Evolutionary conservation across 2,888 invertebrate genomes (phyloP).

Genomic region (Corbicula japonica): DNA sequence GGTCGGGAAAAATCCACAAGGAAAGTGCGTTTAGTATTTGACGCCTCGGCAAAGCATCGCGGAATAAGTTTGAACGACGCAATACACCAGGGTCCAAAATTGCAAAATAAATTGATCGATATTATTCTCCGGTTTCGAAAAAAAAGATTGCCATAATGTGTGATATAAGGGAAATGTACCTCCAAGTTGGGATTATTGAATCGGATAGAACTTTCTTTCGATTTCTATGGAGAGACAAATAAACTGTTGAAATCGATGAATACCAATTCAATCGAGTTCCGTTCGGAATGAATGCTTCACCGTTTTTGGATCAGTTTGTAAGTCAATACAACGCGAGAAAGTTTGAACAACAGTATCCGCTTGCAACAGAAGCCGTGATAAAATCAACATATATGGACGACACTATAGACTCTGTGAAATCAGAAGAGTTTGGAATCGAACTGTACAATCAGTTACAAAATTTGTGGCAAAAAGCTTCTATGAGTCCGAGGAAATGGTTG

Average conservation of each 20-base stretch:
- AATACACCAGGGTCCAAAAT: conserved; percentile 63
- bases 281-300: conserved; percentile 69
- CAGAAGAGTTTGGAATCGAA: conserved; percentile 34
- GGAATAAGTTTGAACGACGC: conserved; percentile 53
- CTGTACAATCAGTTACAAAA: conserved; percentile 50
- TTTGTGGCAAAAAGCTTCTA: conserved; percentile 53
- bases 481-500: conserved; percentile 55
- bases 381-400: conserved; percentile 69
- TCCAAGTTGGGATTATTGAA: conserved; percentile 21
- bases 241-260: conserved; percentile 16
- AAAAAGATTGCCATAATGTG: conserved; percentile 47
- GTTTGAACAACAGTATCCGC: conserved; percentile 29
- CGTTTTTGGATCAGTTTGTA: conserved; percentile 64
- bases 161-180: conserved; percentile 63
- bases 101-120: conserved; percentile 63
- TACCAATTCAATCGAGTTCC: conserved; percentile 59
- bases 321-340: conserved; percentile 51
- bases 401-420: conserved; percentile 57
- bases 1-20: conserved; percentile 45
- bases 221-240: conserved; percentile 45
- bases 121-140: conserved; percentile 59
- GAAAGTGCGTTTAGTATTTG: conserved; percentile 65
- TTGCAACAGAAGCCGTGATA: conserved; percentile 58
- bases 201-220: conserved; percentile 38
- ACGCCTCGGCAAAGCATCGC: conserved; percentile 53